Base-by-base conservation (phyloP, 2,888 invertebrate species). In the Conops quadrifasciatus region DNA sequence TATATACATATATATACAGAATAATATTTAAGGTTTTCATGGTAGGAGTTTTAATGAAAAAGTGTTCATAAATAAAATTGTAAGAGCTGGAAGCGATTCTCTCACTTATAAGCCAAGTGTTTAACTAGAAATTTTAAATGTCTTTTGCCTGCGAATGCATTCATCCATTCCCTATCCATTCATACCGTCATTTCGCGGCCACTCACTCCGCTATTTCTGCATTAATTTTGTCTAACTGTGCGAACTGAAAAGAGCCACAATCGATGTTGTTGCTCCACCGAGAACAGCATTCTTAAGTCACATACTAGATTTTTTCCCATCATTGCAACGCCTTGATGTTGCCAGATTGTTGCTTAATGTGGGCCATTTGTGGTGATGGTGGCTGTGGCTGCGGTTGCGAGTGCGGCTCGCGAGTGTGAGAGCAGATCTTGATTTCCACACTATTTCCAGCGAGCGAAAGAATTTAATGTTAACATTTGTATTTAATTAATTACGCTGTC, bases 261-360 rank as follows among this genome's bases (percentile, higher is more conserved):
- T 64, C 45, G 24, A 26, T 47, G 47, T 5, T n/a, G 28, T 24
- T 15, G 24, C 2, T 28, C 15, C 49, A 16, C 15, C 24, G 24
- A 5, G n/a, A 56, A 53, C 66, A 36, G 30, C 66, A 66, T 66
- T 66, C 66, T 47, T 53, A 1, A 21, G 56, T 1, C 36, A 19
- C n/a, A 43, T 43, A 66, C 56, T n/a, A 66, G 36, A 56, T 56
- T 66, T 65, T 63, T 66, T 66, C 53, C 53, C 66, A 56, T 19
- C 56, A 56, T 28, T 56, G 19, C 28, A 62, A 64, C n/a, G 49
- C 26, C 28, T 26, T n/a, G 49, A 13, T 49, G 64, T 49, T 64
- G 64, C 64, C 64, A 64, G 64, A 64, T 47, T 45, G 49, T 64
- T 49, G 64, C 49, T 64, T 45, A 47, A 47, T 49, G 49, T 64